Conservation (phyloP, 2,888 invertebrate species). For the Drosophila barbarae region DNA sequence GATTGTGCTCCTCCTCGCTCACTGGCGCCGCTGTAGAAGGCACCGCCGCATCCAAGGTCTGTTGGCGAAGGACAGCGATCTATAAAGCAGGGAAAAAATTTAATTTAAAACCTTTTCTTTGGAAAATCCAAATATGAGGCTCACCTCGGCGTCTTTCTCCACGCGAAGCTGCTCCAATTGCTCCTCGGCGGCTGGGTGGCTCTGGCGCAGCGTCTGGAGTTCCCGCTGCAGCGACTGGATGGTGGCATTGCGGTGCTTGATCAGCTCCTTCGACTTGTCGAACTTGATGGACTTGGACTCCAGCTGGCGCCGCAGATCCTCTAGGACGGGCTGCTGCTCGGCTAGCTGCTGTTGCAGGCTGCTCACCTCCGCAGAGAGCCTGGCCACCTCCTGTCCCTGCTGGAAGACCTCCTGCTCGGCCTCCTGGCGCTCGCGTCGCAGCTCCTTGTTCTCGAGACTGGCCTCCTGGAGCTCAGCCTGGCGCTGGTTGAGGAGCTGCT, state of each 20-base stretch:
- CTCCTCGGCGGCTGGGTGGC: not conserved
- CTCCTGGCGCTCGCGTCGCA: slow-evolving; percentile 67
- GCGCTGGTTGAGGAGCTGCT: not conserved
- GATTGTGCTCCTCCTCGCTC: slow-evolving; percentile 15
- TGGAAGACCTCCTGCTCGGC: slow-evolving; percentile 58
- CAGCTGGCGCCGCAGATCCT: slow-evolving; percentile 80
- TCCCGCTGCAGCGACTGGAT: slow-evolving; percentile 79
- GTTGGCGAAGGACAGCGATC: slow-evolving; percentile 23
- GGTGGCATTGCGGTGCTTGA: slow-evolving; percentile 82
- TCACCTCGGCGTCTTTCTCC: slow-evolving; percentile 20
- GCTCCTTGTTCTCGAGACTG: slow-evolving; percentile 35
- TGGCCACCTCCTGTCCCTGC: slow-evolving; percentile 5
- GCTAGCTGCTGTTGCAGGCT: slow-evolving; percentile 7
- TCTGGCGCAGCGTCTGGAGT: slow-evolving; percentile 57
- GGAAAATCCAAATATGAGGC: not conserved
- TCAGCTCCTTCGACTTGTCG: slow-evolving; percentile 81
- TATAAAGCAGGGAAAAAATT: not conserved
- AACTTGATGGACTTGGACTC: slow-evolving; percentile 81
- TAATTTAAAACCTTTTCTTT: not conserved
- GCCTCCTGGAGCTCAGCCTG: slow-evolving; percentile 50
- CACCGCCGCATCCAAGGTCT: not conserved
- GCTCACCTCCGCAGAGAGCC: not conserved
- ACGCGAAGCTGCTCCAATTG: slow-evolving; percentile 8
- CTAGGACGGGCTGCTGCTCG: slow-evolving; percentile 69
- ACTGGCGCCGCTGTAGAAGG: not conserved